A percentile compares a stretch with the other conserved stretches of the same genome.
phyloP scores from a whole-genome alignment of 2,797 vertebrate genomes.

The Cephalopachus bancanus region DNA sequence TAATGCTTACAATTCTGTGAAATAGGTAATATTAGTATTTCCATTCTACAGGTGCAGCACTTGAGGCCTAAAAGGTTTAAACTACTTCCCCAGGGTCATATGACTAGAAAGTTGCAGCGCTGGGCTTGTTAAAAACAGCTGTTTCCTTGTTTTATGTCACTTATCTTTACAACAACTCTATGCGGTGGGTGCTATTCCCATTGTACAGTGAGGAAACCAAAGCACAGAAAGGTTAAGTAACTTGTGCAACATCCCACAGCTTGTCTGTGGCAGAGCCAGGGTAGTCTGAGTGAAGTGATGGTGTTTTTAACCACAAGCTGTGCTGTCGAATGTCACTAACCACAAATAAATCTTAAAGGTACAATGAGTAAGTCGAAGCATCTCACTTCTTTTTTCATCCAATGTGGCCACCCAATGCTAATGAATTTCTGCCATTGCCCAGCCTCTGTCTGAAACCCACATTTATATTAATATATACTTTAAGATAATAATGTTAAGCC shows the following conservation, averaged over 20 bases:
- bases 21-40: not conserved
- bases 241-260: not conserved
- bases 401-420: not conserved
- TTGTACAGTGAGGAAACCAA: not conserved
- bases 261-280: not conserved
- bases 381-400: not conserved
- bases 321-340: not conserved
- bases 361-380: not conserved
- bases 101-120: conserved; percentile 5
- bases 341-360: not conserved
- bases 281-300: not conserved
- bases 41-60: not conserved
- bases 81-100: not conserved
- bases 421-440: not conserved
- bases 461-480: not conserved
- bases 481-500: not conserved
- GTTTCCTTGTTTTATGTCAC: conserved; percentile 24
- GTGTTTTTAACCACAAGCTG: not conserved
- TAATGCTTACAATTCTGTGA: not conserved
- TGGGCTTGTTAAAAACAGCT: not conserved
- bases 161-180: not conserved
- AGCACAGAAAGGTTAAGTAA: too few relatives aligned
- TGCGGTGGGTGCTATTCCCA: not conserved
- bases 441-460: not conserved
- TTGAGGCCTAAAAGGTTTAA: not conserved